These are phyloP conservation scores for Drosophila pallidifrons DNA, from an alignment of 1,140 invertebrate species.

Conservation along the genomic window DNA sequence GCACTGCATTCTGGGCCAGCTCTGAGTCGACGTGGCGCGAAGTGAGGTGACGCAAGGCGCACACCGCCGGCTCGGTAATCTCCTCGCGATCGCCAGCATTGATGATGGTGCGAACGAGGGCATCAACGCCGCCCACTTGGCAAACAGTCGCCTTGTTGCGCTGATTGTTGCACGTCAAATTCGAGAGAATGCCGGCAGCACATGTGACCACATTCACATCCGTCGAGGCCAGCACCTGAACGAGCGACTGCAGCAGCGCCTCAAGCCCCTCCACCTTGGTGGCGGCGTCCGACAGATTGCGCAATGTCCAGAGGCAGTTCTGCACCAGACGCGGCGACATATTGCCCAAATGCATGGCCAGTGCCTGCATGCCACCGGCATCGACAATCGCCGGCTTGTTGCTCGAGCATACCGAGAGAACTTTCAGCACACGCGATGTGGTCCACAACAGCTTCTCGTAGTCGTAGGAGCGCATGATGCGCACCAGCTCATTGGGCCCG, in stretches of 20 bases:
- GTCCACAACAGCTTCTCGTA: slow-evolving; percentile 99
- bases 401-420: slow-evolving; percentile 97
- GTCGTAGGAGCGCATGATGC: slow-evolving; percentile 98
- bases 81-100: slow-evolving; percentile 98
- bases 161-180: slow-evolving; percentile 99
- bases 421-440: slow-evolving; percentile 98
- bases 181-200: slow-evolving; percentile 98
- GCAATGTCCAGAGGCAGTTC: slow-evolving; percentile 98
- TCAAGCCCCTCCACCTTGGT: slow-evolving; percentile 98
- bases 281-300: slow-evolving; percentile 99
- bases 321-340: slow-evolving; percentile 96
- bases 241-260: slow-evolving; percentile 94
- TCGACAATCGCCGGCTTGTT: slow-evolving; percentile 99
- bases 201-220: slow-evolving; percentile 99
- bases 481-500: slow-evolving; percentile 97
- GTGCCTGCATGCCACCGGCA: slow-evolving; percentile 98
- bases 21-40: slow-evolving; percentile 97
- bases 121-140: slow-evolving; percentile 98
- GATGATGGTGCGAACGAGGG: slow-evolving; percentile 96
- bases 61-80: slow-evolving; percentile 99
- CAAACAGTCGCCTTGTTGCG: slow-evolving; percentile 97
- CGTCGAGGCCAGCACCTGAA: slow-evolving; percentile 94
- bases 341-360: slow-evolving; percentile 97
- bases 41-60: slow-evolving; percentile 97
- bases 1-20: slow-evolving; percentile 98